phyloP scores from a whole-genome alignment of 2,888 invertebrate species.

The Boloria selene region DNA sequence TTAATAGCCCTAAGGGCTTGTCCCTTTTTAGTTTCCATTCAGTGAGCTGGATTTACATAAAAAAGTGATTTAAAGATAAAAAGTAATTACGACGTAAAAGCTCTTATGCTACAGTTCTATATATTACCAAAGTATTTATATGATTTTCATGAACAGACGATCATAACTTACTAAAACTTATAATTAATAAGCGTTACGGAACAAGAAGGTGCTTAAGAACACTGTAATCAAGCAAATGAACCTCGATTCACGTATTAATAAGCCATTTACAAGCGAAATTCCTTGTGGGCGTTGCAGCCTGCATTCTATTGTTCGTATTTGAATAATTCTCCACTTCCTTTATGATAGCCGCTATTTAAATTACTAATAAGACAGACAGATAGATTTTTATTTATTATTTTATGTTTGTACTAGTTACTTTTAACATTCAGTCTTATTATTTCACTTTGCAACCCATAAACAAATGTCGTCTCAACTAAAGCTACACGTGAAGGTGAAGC shows the following conservation, averaged over 20 bases:
- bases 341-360: neutral
- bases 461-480: too few species aligned
- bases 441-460: too few species aligned
- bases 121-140: neutral
- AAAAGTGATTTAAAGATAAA: too few species aligned
- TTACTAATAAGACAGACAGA: neutral
- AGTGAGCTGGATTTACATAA: too few species aligned
- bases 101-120: neutral
- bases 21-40: too few species aligned
- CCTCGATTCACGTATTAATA: constrained; percentile 37
- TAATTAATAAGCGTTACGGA: constrained; percentile 8
- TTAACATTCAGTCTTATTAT: too few species aligned
- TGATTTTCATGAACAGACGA: neutral
- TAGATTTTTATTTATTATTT: too few species aligned
- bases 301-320: constrained; percentile 45
- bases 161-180: constrained; percentile 14
- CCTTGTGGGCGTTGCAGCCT: constrained; percentile 40
- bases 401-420: too few species aligned
- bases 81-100: too few species aligned
- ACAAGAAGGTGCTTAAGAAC: constrained; percentile 23
- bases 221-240: constrained; percentile 40
- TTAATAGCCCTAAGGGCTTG: too few species aligned
- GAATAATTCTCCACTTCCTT: constrained; percentile 42
- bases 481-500: too few species aligned
- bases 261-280: constrained; percentile 39